phyloP scores from a whole-genome alignment of 2,113 vertebrate genomes.

The Hiodon alosoides region DNA sequence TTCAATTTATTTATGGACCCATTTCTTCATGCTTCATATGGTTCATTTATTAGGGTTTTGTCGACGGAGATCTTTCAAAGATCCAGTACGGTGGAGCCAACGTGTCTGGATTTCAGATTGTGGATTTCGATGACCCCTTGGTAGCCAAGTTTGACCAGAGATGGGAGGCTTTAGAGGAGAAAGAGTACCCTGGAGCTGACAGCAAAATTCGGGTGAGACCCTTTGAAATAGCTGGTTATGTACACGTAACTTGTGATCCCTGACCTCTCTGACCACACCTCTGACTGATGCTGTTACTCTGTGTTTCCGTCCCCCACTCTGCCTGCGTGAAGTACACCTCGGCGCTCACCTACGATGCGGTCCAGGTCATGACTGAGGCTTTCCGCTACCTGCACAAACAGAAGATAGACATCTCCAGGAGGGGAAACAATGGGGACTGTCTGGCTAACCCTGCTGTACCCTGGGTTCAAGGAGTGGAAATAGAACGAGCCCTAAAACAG shows the following conservation, averaged over 20 bases:
- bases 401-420: constrained; percentile 88
- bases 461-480: constrained; percentile 94
- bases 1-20: background rate
- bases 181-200: constrained; percentile 92
- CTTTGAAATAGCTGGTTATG: background rate
- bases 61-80: constrained; percentile 91
- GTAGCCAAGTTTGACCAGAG: constrained; percentile 92
- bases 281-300: background rate
- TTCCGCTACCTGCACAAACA: constrained; percentile 94
- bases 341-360: constrained; percentile 89
- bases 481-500: constrained; percentile 94
- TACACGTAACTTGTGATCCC: background rate
- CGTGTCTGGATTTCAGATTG: constrained; percentile 95
- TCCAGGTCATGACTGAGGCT: constrained; percentile 94
- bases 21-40: background rate
- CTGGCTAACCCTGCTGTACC: constrained; percentile 93
- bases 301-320: background rate
- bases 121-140: constrained; percentile 90
- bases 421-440: constrained; percentile 92
- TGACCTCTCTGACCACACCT: background rate
- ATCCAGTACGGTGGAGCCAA: constrained; percentile 97
- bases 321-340: constrained; percentile 77
- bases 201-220: constrained; percentile 77
- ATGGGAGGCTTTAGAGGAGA: constrained; percentile 92
- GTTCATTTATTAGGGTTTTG: constrained; percentile 73